Conservation (phyloP, 2,797 vertebrate species). For the Melopsittacus undulatus region DNA sequence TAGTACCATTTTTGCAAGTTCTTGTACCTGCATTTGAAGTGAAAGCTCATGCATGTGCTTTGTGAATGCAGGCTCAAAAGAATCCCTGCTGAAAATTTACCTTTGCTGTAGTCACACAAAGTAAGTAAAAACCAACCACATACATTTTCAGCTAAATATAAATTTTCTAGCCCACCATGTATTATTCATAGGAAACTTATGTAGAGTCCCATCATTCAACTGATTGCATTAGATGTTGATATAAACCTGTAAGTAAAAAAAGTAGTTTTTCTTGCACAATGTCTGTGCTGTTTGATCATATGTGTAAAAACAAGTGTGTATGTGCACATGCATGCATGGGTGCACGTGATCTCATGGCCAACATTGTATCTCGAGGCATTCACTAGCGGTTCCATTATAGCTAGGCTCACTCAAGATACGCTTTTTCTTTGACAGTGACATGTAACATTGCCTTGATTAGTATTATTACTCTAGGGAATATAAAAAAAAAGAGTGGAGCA, state of each 20-base stretch:
- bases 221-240: neutral
- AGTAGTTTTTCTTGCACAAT: neutral
- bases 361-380: neutral
- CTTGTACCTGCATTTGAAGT: neutral
- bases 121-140: neutral
- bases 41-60: accelerated
- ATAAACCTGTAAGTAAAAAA: neutral
- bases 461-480: conserved; percentile 51
- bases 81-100: neutral
- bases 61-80: neutral
- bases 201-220: neutral
- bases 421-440: conserved; percentile 28
- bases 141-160: neutral
- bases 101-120: neutral
- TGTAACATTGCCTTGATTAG: conserved; percentile 38
- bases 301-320: neutral
- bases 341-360: neutral
- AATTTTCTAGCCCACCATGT: neutral
- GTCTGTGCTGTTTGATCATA: neutral
- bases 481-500: neutral
- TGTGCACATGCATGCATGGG: accelerated
- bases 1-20: neutral
- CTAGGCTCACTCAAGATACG: neutral
- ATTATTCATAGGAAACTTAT: conserved; percentile 15
- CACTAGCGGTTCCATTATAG: neutral